These are phyloP conservation scores for Synanceia verrucosa DNA, from an alignment of 2,797 vertebrate species.

Conservation along the genomic window DNA sequence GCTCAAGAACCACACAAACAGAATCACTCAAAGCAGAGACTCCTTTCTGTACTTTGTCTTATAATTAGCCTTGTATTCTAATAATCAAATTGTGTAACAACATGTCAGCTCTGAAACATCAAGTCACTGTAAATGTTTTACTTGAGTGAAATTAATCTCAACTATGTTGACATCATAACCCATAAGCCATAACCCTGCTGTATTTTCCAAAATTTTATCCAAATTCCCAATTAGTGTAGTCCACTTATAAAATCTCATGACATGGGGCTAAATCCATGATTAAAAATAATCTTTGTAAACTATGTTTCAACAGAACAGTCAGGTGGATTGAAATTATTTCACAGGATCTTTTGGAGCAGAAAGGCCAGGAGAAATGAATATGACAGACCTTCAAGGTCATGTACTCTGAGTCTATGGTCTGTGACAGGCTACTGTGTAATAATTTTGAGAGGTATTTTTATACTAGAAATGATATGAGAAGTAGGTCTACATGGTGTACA, in stretches of 20 bases:
- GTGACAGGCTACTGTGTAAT: conserved; percentile 11
- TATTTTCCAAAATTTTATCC: background rate
- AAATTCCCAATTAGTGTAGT: background rate
- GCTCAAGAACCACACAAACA: background rate
- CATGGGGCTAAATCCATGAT: background rate
- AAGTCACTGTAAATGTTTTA: background rate
- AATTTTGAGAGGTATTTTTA: conserved; percentile 28
- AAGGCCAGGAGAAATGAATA: background rate
- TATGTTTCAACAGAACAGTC: background rate
- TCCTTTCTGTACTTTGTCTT: background rate
- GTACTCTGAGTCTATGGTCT: background rate
- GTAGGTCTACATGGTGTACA: background rate
- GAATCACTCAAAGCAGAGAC: background rate
- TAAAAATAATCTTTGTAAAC: background rate
- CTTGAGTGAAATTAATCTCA: background rate
- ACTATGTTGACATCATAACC: background rate
- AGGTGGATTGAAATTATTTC: background rate
- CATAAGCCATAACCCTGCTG: no score
- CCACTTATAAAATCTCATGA: background rate
- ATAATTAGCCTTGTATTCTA: background rate
- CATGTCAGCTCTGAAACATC: background rate
- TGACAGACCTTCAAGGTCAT: background rate
- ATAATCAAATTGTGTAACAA: no score
- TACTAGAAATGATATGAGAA: conserved; percentile 10
- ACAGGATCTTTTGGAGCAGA: background rate